Evolutionary conservation across 1,140 invertebrate genomes (phyloP), one percentile per base, ranked within the genome.

Genomic region (Anoplophora glabripennis): DNA sequence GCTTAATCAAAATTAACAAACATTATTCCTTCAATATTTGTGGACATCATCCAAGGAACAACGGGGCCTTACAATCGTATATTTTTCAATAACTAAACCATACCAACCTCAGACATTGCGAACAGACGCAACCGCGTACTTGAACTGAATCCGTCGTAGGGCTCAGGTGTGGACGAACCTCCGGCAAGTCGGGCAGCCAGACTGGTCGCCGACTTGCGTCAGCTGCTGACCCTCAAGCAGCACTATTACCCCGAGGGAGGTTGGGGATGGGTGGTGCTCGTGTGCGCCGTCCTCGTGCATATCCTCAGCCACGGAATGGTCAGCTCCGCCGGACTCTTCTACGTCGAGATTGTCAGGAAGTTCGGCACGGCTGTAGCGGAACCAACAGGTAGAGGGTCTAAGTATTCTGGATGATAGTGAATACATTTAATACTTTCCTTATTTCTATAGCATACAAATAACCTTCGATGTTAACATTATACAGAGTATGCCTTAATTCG

Each of bases 221-320:
- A 83, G 61, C 61, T 84, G 55, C 75, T 82, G 18, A 86, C 85
- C 1, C 75, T 87, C 3, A 83, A 81, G 53, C 83, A 86, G 65
- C 86, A 89, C 62, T 88, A 88, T 66, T 89, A 89, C 63, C 86
- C 87, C 0, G 87, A 89, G 67, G 86, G 86, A 12, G 86, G 86
- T 0, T 89, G 87, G 87, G 87, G 87, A 8, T 89, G 86, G 85
- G 76, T 87, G 8, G 80, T 89, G 15, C 71, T 85, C 0, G 69
- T 80, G 1, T 81, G 81, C 28, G 83, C 80, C n/a, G 71, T 87
- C 3, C 57, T 83, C 2, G 83, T 86, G 3, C 82, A 87, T 63
- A 72, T 85, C 9, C 67, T 88, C 11, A 78, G 81, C 7, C 84
- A 86, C 55, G 88, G 87, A 4, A 70, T 86, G 10, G n/a, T n/a